Conservation (phyloP, 2,888 invertebrate genomes). For the Agelastica alni region DNA sequence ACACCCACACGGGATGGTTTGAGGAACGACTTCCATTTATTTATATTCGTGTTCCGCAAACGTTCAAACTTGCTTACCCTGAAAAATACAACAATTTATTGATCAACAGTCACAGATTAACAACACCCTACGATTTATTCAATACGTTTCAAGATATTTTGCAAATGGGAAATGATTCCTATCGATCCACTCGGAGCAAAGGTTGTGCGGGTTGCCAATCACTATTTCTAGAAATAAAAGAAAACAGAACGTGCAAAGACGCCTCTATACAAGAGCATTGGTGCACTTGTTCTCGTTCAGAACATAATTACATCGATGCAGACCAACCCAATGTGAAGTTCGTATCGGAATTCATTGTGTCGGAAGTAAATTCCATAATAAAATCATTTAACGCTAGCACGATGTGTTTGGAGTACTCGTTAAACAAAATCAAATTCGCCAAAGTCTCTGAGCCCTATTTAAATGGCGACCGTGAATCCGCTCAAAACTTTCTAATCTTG, state of each 20-base stretch:
- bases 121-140: constrained; percentile 78
- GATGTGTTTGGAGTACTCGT: constrained; percentile 37
- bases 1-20: constrained; percentile 73
- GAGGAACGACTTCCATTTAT: constrained; percentile 80
- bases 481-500: constrained; percentile 65
- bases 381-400: constrained; percentile 57
- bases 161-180: constrained; percentile 56
- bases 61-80: constrained; percentile 62
- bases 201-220: constrained; percentile 70
- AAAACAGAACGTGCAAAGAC: constrained; percentile 69
- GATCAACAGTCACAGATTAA: constrained; percentile 68
- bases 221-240: constrained; percentile 63
- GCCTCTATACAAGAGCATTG: constrained; percentile 71
- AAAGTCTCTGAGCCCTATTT: constrained; percentile 38
- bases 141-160: constrained; percentile 72
- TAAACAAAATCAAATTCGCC: constrained; percentile 42
- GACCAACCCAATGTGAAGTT: constrained; percentile 60
- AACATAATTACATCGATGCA: constrained; percentile 58
- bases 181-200: constrained; percentile 50
- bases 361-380: constrained; percentile 28
- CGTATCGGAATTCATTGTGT: constrained; percentile 56
- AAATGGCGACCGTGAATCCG: constrained; percentile 40
- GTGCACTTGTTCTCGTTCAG: constrained; percentile 75
- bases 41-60: constrained; percentile 69
- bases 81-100: constrained; percentile 62